Evolutionary conservation across 2,888 invertebrate species (phyloP), one percentile per base, ranked within the genome.

Genomic region (Ceriagrion tenellum): DNA sequence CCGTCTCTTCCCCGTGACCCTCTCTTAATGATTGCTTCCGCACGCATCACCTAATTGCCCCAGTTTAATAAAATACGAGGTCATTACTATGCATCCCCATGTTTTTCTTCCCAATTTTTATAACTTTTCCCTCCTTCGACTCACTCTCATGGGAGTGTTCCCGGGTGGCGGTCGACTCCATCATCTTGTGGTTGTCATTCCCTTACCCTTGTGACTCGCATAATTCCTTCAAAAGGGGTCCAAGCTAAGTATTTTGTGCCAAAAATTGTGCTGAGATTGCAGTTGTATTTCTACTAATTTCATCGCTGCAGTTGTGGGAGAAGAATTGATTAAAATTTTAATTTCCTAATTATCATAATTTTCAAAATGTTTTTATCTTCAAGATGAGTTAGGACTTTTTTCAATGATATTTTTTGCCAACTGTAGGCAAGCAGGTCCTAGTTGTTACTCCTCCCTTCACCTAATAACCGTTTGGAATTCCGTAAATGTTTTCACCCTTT

Each of bases 1-100:
- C 13, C 30, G 16, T 18, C 30, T 20, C 12, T 56, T 55, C 56
- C 26, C 13, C 55, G 90, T 55, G 47, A 55, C 56, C 59, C 59
- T 20, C 59, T 35, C 10, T 26, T 81, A 81, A 81, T 81, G 10
- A 81, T 81, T 81, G 81, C 81, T 93, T 69, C 93, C 93, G 89
- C 89, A 55, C 89, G 55, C n/a, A 55, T 26, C n/a, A 8, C 55
- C 90, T 59, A 59, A 59, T 59, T 59, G 59, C 90, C 59, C 47
- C 90, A 35, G 13, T 35, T 81, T 81, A 81, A 35, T 81, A 81
- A 81, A 81, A 81, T 35, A 81, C 81, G 35, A 81, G 35, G 0
- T 81, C 81, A 35, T 81, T 81, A 35, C 10, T 81, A 81, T 81
- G 30, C 81, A 81, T 81, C 30, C 81, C 81, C 81, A 81, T 81